Percentiles rank a stretch among this genome's conserved stretches.
phyloP scores from a whole-genome alignment of 1,140 invertebrate species.

The Eulimnadia texana region DNA sequence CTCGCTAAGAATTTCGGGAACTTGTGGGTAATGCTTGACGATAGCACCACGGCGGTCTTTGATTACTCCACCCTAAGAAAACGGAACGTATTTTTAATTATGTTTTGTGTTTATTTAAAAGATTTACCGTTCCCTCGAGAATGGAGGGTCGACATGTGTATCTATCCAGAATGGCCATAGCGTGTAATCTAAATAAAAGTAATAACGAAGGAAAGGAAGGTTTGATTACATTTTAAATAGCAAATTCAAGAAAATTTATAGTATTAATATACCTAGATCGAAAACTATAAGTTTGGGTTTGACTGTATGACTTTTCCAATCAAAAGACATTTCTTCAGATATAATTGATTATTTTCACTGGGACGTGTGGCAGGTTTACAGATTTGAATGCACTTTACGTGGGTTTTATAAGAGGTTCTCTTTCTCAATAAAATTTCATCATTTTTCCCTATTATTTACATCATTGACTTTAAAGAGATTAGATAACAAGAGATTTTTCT shows the following conservation, averaged over 20 bases:
- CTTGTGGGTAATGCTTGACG: slow-evolving; percentile 42
- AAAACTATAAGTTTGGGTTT: slow-evolving; percentile 38
- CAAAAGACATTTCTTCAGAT: not conserved
- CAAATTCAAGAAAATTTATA: not conserved
- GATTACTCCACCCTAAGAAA: slow-evolving; percentile 26
- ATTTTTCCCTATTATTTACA: too few species aligned
- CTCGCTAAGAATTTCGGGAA: slow-evolving; percentile 41
- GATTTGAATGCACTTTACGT: too few species aligned
- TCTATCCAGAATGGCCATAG: slow-evolving; percentile 65
- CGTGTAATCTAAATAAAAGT: slow-evolving; percentile 47
- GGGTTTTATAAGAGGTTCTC: too few species aligned
- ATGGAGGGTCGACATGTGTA: slow-evolving; percentile 49
- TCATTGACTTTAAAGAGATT: too few species aligned
- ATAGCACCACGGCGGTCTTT: slow-evolving; percentile 34
- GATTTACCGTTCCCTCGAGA: slow-evolving; percentile 31
- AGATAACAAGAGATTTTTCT: too few species aligned
- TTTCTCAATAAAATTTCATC: too few species aligned
- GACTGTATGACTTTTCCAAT: not conserved
- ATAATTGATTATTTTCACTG: too few species aligned
- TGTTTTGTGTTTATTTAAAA: not conserved
- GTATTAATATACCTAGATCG: slow-evolving; percentile 34
- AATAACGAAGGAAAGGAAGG: slow-evolving; percentile 2
- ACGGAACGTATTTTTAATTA: slow-evolving; percentile 18
- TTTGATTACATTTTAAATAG: not conserved
- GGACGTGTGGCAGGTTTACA: too few species aligned